Percentiles rank a stretch among this genome's conserved stretches.
Evolutionary conservation across 2,113 vertebrate species (phyloP).

Genomic region (Machaerirhynchus nigripectus): DNA sequence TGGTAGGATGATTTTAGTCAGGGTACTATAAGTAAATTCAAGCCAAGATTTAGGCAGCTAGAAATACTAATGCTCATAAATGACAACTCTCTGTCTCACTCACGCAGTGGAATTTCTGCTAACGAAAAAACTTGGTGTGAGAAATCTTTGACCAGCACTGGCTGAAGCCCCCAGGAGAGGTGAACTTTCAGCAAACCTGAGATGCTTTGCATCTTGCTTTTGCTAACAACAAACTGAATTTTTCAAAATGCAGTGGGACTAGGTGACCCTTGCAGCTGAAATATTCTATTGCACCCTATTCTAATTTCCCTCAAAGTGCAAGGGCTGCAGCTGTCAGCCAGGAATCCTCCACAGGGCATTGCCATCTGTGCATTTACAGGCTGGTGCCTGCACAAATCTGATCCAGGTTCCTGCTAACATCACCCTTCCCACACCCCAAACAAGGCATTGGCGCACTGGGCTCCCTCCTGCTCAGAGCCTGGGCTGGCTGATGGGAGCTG

Average conservation of each 20-base stretch:
- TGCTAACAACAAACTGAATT: not conserved
- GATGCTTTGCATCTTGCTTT: not conserved
- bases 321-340: not conserved
- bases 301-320: not conserved
- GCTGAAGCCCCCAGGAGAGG: not conserved
- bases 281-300: not conserved
- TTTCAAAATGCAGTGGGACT: not conserved
- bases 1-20: not conserved
- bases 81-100: not conserved
- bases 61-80: not conserved
- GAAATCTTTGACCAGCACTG: not conserved
- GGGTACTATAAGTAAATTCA: not conserved
- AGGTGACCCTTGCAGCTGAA: not conserved
- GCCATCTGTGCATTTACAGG: not conserved
- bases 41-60: not conserved
- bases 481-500: not conserved
- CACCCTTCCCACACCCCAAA: not conserved
- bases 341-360: accelerated
- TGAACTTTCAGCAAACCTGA: not conserved
- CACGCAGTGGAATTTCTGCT: not conserved
- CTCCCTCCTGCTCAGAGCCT: not conserved
- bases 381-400: not conserved
- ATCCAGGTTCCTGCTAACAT: not conserved
- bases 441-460: not conserved
- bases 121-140: not conserved